Evolutionary conservation across 2,113 vertebrate genomes (phyloP).

Genomic region (Crotalus horridus): DNA sequence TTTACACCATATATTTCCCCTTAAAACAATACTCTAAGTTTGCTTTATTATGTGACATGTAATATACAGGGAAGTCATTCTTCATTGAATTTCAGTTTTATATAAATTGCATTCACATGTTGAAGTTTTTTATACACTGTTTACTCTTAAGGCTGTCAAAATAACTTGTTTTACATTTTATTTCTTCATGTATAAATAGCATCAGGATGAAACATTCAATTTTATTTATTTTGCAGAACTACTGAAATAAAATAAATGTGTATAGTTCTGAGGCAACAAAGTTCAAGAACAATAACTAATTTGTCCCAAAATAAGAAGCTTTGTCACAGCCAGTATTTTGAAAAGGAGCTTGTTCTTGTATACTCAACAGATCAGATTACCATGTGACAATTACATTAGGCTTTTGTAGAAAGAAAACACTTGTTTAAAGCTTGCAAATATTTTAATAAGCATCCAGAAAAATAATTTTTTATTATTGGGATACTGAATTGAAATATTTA

Average conservation of each 20-base stretch:
- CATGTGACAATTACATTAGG: conserved; percentile 57
- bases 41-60: background rate
- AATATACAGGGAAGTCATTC: background rate
- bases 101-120: background rate
- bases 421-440: conserved; percentile 30
- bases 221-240: conserved; percentile 26
- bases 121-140: background rate
- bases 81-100: background rate
- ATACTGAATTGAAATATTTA: conserved; percentile 33
- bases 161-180: background rate
- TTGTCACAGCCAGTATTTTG: conserved; percentile 64
- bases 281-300: conserved; percentile 58
- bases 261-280: conserved; percentile 37
- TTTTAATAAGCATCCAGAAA: conserved; percentile 32
- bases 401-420: conserved; percentile 54
- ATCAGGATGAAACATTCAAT: conserved; percentile 4
- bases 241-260: background rate
- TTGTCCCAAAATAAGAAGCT: conserved; percentile 62
- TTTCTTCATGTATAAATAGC: background rate
- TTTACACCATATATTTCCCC: background rate
- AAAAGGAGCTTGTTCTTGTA: conserved; percentile 50
- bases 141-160: background rate
- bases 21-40: background rate
- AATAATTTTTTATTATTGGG: conserved; percentile 5
- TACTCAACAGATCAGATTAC: conserved; percentile 62